A percentile compares a stretch with the other conserved stretches of the same genome.
phyloP scores from a whole-genome alignment of 2,888 invertebrate genomes.

The Drosophila mercatorum region DNA sequence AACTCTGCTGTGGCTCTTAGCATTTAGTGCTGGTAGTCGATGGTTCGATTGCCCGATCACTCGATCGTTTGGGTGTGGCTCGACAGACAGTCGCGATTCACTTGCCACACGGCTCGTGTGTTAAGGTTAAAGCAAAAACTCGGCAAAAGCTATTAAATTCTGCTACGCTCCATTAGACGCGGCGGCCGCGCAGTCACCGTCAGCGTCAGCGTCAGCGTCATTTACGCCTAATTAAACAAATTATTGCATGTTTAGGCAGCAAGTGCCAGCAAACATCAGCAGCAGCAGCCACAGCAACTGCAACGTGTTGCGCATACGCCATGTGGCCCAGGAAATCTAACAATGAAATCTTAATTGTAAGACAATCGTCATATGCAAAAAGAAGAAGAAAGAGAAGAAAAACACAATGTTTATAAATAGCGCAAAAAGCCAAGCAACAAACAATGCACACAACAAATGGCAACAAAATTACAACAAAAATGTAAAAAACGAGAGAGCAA shows the following conservation, averaged over 20 bases:
- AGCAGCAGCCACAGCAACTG: conserved; percentile 25
- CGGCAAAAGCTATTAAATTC: conserved; percentile 71
- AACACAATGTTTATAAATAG: conserved; percentile 66
- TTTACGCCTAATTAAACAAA: conserved; percentile 81
- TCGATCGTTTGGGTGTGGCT: conserved; percentile 57
- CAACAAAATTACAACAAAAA: conserved; percentile 19
- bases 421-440: conserved; percentile 41
- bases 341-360: conserved; percentile 76
- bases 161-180: conserved; percentile 73
- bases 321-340: conserved; percentile 69
- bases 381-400: conserved; percentile 10
- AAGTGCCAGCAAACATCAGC: conserved; percentile 45
- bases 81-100: conserved; percentile 49
- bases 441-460: conserved; percentile 52
- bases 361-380: conserved; percentile 60
- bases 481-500: conserved; percentile 8
- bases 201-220: conserved; percentile 59
- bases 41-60: conserved; percentile 13
- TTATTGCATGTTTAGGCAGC: conserved; percentile 71
- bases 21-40: conserved; percentile 18
- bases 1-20: conserved; percentile 45
- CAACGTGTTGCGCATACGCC: conserved; percentile 61
- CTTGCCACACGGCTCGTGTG: conserved; percentile 60
- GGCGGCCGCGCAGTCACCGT: conserved; percentile 53
- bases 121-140: conserved; percentile 66